A percentile compares a stretch with the other conserved stretches of the same genome.
Conservation (phyloP, 1,140 invertebrate genomes). For the Diorhabda sublineata region DNA sequence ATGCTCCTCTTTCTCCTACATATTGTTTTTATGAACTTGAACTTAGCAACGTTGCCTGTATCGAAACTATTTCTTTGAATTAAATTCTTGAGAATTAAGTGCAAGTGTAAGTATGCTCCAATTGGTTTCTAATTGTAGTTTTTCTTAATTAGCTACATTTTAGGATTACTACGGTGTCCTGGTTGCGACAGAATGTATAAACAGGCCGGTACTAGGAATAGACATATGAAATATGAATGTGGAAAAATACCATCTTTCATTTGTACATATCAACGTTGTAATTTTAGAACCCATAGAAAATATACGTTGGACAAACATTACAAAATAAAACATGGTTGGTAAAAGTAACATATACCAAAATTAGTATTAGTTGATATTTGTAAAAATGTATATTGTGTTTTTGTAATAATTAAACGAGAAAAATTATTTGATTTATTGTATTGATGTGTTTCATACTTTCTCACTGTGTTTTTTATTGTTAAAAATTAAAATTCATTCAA, state of each 20-base stretch:
- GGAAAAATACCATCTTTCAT: not conserved
- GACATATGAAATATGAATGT: not conserved
- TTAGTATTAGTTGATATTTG: too few relatives aligned
- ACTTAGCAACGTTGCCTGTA: not conserved
- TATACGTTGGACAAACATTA: not conserved
- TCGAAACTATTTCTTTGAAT: not conserved
- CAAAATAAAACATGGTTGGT: not conserved
- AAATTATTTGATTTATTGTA: too few relatives aligned
- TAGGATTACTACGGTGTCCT: not conserved
- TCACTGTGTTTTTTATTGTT: too few relatives aligned
- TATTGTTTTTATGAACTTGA: not conserved
- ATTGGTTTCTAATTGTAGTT: too few relatives aligned
- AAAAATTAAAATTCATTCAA: too few relatives aligned
- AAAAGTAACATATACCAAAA: too few relatives aligned
- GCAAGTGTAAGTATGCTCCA: too few relatives aligned
- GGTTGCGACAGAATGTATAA: not conserved
- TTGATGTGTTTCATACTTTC: too few relatives aligned
- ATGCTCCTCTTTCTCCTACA: not conserved
- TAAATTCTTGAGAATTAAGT: too few relatives aligned
- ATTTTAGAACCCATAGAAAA: not conserved
- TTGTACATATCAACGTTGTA: not conserved
- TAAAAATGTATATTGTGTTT: too few relatives aligned
- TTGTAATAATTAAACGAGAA: too few relatives aligned
- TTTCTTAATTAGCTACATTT: not conserved
- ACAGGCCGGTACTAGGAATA: not conserved